phyloP scores from a whole-genome alignment of 2,888 invertebrate genomes.

The Agrochola litura region DNA sequence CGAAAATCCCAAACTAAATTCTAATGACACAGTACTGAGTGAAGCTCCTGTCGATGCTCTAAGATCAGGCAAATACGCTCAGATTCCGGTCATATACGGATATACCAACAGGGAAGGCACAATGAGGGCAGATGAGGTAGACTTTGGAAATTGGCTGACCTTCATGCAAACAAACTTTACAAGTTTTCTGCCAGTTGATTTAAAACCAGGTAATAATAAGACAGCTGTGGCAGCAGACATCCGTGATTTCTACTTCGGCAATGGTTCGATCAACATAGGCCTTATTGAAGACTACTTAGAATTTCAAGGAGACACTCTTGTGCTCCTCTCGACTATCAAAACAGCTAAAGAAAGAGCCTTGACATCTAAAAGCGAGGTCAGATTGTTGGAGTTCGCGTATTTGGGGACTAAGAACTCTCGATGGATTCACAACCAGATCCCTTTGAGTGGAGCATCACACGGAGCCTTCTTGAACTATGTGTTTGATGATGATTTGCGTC shows the following conservation, averaged over 20 bases:
- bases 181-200: conserved; percentile 81
- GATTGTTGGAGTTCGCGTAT: conserved; percentile 81
- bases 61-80: conserved; percentile 77
- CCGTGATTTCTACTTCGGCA: conserved; percentile 79
- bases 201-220: conserved; percentile 72
- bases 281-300: conserved; percentile 82
- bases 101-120: conserved; percentile 84
- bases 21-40: conserved; percentile 75
- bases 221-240: conserved; percentile 71
- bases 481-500: conserved; percentile 77
- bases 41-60: conserved; percentile 81
- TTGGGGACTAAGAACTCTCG: conserved; percentile 78
- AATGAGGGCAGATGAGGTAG: conserved; percentile 77
- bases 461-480: conserved; percentile 82
- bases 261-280: conserved; percentile 72
- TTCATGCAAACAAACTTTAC: conserved; percentile 82
- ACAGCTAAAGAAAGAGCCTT: conserved; percentile 78
- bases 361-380: conserved; percentile 75
- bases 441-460: conserved; percentile 80
- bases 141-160: conserved; percentile 73
- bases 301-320: conserved; percentile 82
- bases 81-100: conserved; percentile 82
- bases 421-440: conserved; percentile 79
- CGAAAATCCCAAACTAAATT: conserved; percentile 73
- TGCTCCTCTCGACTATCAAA: conserved; percentile 79